Percentiles rank a stretch among this genome's conserved stretches.
Evolutionary conservation across 2,797 vertebrate genomes (phyloP).

Genomic region (Hapalemur alaotrensis): DNA sequence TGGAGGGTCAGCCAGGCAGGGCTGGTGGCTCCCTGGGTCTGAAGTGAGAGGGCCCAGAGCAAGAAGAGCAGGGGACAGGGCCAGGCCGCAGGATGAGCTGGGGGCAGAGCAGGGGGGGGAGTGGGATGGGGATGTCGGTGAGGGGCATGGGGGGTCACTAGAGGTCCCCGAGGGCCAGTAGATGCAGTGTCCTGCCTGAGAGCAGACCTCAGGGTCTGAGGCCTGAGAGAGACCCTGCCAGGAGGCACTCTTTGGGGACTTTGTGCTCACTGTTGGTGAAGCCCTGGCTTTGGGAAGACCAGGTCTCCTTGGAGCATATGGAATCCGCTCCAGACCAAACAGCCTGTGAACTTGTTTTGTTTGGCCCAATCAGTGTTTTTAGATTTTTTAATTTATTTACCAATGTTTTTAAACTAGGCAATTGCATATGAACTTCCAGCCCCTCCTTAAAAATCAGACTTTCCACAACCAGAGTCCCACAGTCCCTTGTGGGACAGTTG

Average conservation of each 20-base stretch:
- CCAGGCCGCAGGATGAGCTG: background rate
- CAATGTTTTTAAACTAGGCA: constrained; percentile 6
- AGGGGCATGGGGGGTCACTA: background rate
- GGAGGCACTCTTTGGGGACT: background rate
- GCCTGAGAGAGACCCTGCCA: background rate
- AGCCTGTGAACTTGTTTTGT: constrained; percentile 26
- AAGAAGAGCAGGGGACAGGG: no score
- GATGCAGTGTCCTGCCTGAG: background rate
- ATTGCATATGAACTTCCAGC: constrained; percentile 22
- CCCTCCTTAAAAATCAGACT: background rate
- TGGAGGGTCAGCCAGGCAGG: background rate
- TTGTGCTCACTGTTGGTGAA: no score
- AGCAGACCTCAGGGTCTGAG: background rate
- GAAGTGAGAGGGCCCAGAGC: background rate
- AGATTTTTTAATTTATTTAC: constrained; percentile 51
- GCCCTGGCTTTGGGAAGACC: background rate
- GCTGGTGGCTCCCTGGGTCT: background rate
- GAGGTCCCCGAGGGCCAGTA: accelerated
- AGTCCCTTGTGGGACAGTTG: background rate
- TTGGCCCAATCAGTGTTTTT: constrained; percentile 39
- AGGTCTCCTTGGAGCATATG: background rate
- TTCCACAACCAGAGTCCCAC: background rate
- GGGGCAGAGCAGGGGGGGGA: background rate
- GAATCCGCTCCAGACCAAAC: background rate
- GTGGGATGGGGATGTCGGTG: accelerated